Base-by-base conservation (phyloP, 2,888 invertebrate species). In the Catocala nupta region DNA sequence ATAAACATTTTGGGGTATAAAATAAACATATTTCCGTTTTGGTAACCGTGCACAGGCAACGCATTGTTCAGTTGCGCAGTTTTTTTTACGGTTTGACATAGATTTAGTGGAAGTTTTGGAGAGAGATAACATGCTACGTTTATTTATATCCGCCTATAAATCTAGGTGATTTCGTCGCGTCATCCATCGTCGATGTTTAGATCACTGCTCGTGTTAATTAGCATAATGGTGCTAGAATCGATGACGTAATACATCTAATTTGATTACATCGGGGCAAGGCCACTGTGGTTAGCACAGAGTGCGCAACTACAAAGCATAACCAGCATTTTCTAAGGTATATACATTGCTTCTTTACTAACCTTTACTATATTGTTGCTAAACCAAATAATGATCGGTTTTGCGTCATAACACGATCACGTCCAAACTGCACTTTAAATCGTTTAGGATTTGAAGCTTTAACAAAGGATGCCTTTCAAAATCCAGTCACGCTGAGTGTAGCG, bases 201-300 rank as follows among this genome's bases (percentile, higher is more conserved):
- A 79, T 81, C 80, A 75, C 70, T 66, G 81, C 76, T 78, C 72
- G 76, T 76, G 85, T 83, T 89, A 90, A 92, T 92, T 92, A 90
- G 81, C 87, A 84, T 84, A 84, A 77, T 81, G 71, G 81, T 84
- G 85, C 77, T 83, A 81, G 79, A 85, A 81, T 71, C 67, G 74
- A 78, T 91, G 87, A 90, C 89, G 91, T 89, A 87, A 91, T 81
- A 79, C 78, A 81, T 89, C 90, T 91, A 92, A 93, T 92, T 91
- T 89, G 86, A 93, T 93, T 90, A 91, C 83, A 85, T 73, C 77
- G 77, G 82, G 75, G 82, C 91, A 90, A 92, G 93, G 92, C 80
- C 87, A 76, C 62, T 63, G 78, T 83, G 81, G 82, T 91, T 87
- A 90, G 81, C 86, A 81, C 75, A 63, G 64, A 77, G 59, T 71